phyloP scores from a whole-genome alignment of 92 coral and sea anemone genomes.

The Umimayanthus kanabou region DNA sequence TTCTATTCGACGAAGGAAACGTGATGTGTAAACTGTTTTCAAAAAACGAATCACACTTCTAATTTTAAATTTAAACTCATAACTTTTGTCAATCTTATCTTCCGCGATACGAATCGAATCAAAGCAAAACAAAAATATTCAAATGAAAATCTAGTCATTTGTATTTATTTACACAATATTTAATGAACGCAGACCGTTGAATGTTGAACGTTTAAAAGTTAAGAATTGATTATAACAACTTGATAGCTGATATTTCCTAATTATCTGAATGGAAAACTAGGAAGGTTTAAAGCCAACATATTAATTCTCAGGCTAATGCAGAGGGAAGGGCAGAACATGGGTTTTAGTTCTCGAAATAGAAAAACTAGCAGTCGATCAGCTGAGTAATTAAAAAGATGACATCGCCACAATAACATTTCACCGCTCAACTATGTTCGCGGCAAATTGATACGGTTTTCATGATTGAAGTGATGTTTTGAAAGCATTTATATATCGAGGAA shows the following conservation, averaged over 20 bases:
- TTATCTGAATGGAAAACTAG: neutral
- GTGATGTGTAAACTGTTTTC: neutral
- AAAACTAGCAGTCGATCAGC: neutral
- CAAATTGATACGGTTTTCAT: neutral
- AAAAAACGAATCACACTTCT: neutral
- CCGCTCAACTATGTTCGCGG: neutral
- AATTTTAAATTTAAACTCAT: neutral
- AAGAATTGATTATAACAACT: neutral
- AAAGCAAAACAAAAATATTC: neutral
- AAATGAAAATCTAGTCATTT: neutral
- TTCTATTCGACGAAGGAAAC: neutral
- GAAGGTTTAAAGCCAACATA: neutral
- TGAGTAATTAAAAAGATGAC: neutral
- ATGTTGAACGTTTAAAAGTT: neutral
- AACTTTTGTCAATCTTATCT: neutral
- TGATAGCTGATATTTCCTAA: neutral
- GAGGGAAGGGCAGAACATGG: neutral
- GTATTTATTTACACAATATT: neutral
- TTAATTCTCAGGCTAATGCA: neutral
- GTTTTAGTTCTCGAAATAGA: neutral
- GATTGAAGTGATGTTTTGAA: neutral
- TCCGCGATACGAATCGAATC: neutral
- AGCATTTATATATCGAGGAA: neutral
- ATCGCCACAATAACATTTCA: neutral
- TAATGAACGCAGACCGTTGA: neutral